A percentile compares a stretch with the other conserved stretches of the same genome.
Conservation (phyloP, 2,888 invertebrate genomes). For the Auanema freiburgensis region DNA sequence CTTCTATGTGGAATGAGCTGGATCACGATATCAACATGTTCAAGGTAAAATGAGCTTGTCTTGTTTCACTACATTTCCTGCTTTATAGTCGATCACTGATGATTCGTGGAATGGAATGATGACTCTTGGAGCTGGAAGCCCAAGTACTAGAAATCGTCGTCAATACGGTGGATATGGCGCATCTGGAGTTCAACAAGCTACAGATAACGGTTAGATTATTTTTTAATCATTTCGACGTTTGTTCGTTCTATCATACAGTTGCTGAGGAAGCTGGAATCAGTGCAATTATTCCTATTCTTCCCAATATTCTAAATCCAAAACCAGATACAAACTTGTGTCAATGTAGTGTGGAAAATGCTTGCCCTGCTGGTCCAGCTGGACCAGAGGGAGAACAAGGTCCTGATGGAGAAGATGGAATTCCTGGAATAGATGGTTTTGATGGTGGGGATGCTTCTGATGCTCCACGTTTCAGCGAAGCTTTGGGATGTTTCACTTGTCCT, state of each 20-base stretch:
- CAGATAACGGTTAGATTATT: too few species aligned
- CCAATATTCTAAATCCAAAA: too few species aligned
- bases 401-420: slow-evolving; percentile 13
- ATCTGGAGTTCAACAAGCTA: too few species aligned
- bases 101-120: slow-evolving; percentile 18
- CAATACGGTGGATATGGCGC: slow-evolving; percentile 9
- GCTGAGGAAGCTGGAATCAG: too few species aligned
- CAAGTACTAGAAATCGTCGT: slow-evolving; percentile 6
- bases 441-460: too few species aligned
- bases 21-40: slow-evolving; percentile 14
- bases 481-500: too few species aligned
- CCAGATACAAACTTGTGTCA: slow-evolving; percentile 1
- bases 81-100: slow-evolving; percentile 13
- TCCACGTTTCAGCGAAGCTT: too few species aligned
- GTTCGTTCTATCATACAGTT: too few species aligned
- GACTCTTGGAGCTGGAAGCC: slow-evolving; percentile 13
- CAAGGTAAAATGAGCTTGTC: slow-evolving; percentile 9
- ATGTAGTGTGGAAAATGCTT: slow-evolving; percentile 8
- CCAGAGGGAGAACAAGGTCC: slow-evolving; percentile 16
- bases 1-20: slow-evolving; percentile 13
- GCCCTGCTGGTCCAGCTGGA: slow-evolving; percentile 14
- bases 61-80: neutral
- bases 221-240: too few species aligned
- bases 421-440: slow-evolving; percentile 12
- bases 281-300: too few species aligned